Conservation (phyloP, 2,888 invertebrate genomes). For the Lathronympha strigana region DNA sequence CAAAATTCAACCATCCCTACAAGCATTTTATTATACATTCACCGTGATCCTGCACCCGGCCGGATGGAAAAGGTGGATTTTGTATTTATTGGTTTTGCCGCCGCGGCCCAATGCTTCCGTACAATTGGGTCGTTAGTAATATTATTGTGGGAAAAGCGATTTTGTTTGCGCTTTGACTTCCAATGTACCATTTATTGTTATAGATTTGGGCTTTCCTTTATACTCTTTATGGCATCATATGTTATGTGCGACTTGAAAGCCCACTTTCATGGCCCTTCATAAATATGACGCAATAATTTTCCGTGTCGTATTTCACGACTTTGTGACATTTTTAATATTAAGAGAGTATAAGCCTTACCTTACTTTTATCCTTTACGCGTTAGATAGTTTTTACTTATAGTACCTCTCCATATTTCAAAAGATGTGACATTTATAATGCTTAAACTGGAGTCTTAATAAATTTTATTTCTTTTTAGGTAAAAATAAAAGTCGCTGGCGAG, state of each 20-base stretch:
- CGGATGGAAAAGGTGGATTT: slow-evolving; percentile 72
- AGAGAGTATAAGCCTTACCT: slow-evolving; percentile 15
- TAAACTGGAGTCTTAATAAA: background rate
- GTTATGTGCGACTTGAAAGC: slow-evolving; percentile 70
- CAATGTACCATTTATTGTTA: slow-evolving; percentile 78
- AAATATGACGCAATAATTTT: slow-evolving; percentile 61
- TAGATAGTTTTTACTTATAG: background rate
- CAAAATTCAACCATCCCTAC: slow-evolving; percentile 63
- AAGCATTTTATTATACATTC: slow-evolving; percentile 73
- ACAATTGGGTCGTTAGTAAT: slow-evolving; percentile 83
- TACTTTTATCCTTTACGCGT: slow-evolving; percentile 4
- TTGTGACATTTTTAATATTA: slow-evolving; percentile 35
- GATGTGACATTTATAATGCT: background rate
- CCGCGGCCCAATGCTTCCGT: slow-evolving; percentile 75
- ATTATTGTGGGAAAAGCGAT: slow-evolving; percentile 81
- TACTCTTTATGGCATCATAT: slow-evolving; percentile 70
- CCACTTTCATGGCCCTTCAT: slow-evolving; percentile 61
- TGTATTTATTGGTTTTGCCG: slow-evolving; percentile 81
- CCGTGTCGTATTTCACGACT: slow-evolving; percentile 52
- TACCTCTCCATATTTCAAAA: slow-evolving; percentile 1
- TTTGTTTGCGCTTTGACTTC: slow-evolving; percentile 81
- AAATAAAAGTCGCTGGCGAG: slow-evolving; percentile 84
- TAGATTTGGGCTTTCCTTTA: slow-evolving; percentile 73
- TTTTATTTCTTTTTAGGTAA: slow-evolving; percentile 73
- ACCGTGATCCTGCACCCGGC: slow-evolving; percentile 60